Evolutionary conservation across 2,888 invertebrate genomes (phyloP), one percentile per base, ranked within the genome.

Genomic region (Lasius fuliginosus): DNA sequence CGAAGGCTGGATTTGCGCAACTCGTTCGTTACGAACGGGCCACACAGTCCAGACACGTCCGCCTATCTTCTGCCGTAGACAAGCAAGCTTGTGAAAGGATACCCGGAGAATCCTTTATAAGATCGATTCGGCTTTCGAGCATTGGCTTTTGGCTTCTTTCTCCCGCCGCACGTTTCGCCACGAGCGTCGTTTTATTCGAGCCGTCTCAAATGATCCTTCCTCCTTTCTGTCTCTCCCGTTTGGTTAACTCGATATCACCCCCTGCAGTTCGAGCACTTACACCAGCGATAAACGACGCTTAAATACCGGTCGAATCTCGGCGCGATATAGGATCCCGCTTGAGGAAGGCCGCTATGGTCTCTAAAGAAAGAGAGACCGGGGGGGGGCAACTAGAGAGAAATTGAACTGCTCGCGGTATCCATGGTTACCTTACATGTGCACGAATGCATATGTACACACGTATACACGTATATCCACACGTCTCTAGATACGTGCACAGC

Each of bases 61-160:
- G 82, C 79, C 82, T 84, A 84, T 84, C 58, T 74, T 46, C 49
- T 62, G 83, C 71, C 77, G 71, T 84, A 76, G 85, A 85, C 77
- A 82, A 84, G 87, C 79, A 86, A 87, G 88, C 86, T 84, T 85
- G 87, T 85, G 84, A 89, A 88, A 75, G 85, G 60, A 73, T 84
- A 88, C 68, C 77, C 11, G 64, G 53, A 58, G 87, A 86, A 89
- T 90, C 90, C 74, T 53, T 86, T 85, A 83, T 82, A 86, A 86
- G 89, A 89, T 90, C 86, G 90, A 90, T 88, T 88, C 84, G 82
- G 40, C 87, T 87, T 90, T 88, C 87, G 89, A 90, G 86, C 90
- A 90, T 89, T 88, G 85, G 84, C 88, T 89, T 90, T 86, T 83
- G 83, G 86, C 85, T 88, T 82, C 89, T 87, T 85, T 88, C 87